phyloP scores from a whole-genome alignment of 2,113 vertebrate species.

The Microcebus murinus region DNA sequence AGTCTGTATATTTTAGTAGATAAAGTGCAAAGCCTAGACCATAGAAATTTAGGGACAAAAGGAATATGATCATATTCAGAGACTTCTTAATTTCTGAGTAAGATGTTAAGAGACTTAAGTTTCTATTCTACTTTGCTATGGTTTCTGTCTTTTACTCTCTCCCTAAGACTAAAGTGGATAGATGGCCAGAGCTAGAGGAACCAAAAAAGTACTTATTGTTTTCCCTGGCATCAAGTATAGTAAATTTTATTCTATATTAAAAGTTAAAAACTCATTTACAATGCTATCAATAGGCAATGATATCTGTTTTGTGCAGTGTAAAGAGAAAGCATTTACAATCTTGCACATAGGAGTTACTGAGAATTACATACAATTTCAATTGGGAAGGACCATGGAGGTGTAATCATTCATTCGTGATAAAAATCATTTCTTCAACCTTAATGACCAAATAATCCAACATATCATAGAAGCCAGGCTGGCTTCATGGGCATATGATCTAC shows the following conservation, averaged over 20 bases:
- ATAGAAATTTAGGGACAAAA: not conserved
- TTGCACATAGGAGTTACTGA: too few species aligned
- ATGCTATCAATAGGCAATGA: not conserved
- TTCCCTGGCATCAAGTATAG: not conserved
- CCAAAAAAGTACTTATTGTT: not conserved
- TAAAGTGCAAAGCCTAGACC: not conserved
- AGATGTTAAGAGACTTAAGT: not conserved
- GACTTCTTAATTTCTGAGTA: conserved; percentile 1
- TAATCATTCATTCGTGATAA: not conserved
- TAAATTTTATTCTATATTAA: not conserved
- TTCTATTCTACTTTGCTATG: not conserved
- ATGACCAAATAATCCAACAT: not conserved
- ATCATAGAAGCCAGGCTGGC: not conserved
- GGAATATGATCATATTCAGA: not conserved
- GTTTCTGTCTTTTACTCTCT: not conserved
- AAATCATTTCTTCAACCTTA: not conserved
- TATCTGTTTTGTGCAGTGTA: not conserved
- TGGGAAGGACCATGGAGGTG: too few species aligned
- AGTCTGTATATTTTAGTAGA: not conserved
- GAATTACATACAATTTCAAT: too few species aligned
- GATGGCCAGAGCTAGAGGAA: not conserved
- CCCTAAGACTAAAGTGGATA: not conserved
- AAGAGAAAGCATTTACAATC: not conserved
- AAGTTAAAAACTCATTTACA: not conserved
- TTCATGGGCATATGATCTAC: not conserved